Conservation (phyloP, 1,140 invertebrate genomes). For the Rhagoletis pomonella region DNA sequence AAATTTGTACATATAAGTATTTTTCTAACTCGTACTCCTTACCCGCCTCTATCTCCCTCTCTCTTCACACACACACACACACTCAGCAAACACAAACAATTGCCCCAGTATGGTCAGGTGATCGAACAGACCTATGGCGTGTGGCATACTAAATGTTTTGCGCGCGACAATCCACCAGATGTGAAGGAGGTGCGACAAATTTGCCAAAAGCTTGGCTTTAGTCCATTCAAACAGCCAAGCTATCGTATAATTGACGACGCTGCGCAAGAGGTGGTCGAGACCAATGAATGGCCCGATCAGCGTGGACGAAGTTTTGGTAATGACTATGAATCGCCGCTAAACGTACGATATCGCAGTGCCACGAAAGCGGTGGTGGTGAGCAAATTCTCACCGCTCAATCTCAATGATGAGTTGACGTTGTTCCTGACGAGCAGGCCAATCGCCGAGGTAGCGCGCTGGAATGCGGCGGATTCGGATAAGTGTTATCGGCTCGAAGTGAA, state of each 20-base stretch:
- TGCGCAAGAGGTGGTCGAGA: slow-evolving; percentile 64
- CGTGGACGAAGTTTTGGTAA: slow-evolving; percentile 66
- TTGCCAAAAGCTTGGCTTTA: slow-evolving; percentile 74
- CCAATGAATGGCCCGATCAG: slow-evolving; percentile 62
- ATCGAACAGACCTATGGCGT: slow-evolving; percentile 76
- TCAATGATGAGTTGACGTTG: slow-evolving; percentile 68
- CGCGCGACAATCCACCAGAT: slow-evolving; percentile 67
- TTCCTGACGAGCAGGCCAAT: slow-evolving; percentile 71
- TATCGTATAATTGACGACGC: slow-evolving; percentile 69
- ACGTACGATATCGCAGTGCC: slow-evolving; percentile 65
- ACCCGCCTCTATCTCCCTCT: background rate
- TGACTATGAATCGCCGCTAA: slow-evolving; percentile 56
- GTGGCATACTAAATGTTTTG: slow-evolving; percentile 79
- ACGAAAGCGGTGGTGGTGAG: slow-evolving; percentile 69
- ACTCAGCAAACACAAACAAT: slow-evolving; percentile 55
- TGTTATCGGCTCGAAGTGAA: slow-evolving; percentile 70
- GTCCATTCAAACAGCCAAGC: slow-evolving; percentile 65
- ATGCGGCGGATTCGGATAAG: slow-evolving; percentile 65
- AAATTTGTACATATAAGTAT: slow-evolving; percentile 36
- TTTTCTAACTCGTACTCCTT: background rate
- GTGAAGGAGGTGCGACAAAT: slow-evolving; percentile 72
- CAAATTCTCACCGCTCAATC: slow-evolving; percentile 69
- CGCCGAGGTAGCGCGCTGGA: slow-evolving; percentile 69
- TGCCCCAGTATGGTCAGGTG: slow-evolving; percentile 75
- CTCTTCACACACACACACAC: too few species aligned